Evolutionary conservation across 64 coral and sea anemone genomes (phyloP), one percentile per base, ranked within the genome.

Genomic region (Pocillopora damicornis): DNA sequence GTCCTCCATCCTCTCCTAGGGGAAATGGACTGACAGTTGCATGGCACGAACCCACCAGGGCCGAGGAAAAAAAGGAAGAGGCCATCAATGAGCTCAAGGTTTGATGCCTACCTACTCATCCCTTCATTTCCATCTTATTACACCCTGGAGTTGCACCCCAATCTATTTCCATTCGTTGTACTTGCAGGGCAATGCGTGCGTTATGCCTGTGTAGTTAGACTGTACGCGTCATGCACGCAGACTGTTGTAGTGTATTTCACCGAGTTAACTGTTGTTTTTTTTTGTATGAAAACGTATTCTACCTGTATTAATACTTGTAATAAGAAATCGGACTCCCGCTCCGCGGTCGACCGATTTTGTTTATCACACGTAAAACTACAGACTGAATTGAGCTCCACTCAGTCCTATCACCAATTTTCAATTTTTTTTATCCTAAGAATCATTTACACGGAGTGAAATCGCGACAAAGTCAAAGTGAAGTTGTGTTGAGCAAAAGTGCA

Each of bases 11-110:
- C 12, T 94, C 93, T 10, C 90, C 96, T 13, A 57, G 91, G 58
- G 88, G 81, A 13, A 75, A 86, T 7, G 80, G 81, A 37, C 79
- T 91, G 74, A 91, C 89, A 59, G 73, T 75, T 20, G 83, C 91
- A 5, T 94, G 89, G 88, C 77, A 89, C 5, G 90, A 90, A 20
- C 82, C 90, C 2, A 92, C 87, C 59, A 82, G 77, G 59, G 82
- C 84, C 13, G 96, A 98, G 45, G 96, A 98, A 75, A 91, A 95
- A 15, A 98, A 90, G 71, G 90, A 91, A 88, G 96, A 98, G 58
- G 90, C 90, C 7, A 95, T 95, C 15, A 94, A 73, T 17, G 90
- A 95, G 87, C 83, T 95, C 6, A 95, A 92, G 87, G 93, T 95
- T 42, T 30, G 60, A 16, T 45, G 11, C 25, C 15, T 63, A 9